Conservation (phyloP, 2,888 invertebrate genomes). For the Platycheirus rosarum region DNA sequence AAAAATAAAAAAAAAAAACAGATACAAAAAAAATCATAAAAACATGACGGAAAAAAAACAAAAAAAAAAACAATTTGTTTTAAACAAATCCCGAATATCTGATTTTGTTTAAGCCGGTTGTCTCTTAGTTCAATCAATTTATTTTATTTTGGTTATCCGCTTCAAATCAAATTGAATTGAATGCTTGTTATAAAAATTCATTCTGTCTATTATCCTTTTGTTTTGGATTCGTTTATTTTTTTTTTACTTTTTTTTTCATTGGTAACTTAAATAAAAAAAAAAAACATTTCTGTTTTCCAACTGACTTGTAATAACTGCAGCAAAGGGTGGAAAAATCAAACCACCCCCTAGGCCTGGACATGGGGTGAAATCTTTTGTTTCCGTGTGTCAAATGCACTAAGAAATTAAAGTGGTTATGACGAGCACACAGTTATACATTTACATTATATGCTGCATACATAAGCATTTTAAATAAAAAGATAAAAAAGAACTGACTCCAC, state of each 20-base stretch:
- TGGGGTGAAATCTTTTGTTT: too few species aligned
- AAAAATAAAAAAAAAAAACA: not conserved
- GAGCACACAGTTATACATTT: not conserved
- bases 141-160: conserved; percentile 44
- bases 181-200: conserved; percentile 35
- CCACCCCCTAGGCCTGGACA: too few species aligned
- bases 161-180: conserved; percentile 49
- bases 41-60: not conserved
- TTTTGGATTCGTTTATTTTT: not conserved
- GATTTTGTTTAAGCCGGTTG: conserved; percentile 2
- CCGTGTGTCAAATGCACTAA: too few species aligned
- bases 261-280: too few species aligned
- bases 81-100: conserved; percentile 12
- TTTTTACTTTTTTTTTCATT: not conserved
- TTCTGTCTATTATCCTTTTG: conserved; percentile 5
- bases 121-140: conserved; percentile 52
- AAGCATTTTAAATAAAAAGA: conserved; percentile 1
- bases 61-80: not conserved
- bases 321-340: too few species aligned
- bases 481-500: conserved; percentile 32
- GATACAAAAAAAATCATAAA: not conserved
- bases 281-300: too few species aligned
- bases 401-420: too few species aligned
- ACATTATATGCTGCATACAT: too few species aligned
- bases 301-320: too few species aligned